Evolutionary conservation across 2,797 vertebrate species (phyloP).

Genomic region (Sebastes aleutianus): DNA sequence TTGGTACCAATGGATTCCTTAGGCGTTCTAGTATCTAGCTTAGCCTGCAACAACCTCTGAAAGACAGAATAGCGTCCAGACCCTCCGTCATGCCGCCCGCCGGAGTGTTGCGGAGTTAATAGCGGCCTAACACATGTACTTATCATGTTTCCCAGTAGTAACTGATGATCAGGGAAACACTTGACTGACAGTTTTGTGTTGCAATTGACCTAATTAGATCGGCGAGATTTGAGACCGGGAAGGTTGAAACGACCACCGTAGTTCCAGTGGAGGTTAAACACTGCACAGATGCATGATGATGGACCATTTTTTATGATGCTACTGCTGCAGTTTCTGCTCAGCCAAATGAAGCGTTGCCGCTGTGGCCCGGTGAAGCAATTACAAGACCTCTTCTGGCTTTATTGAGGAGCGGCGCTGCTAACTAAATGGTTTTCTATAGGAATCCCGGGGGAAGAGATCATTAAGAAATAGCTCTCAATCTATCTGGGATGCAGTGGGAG

Average conservation of each 20-base stretch:
- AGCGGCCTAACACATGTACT: neutral
- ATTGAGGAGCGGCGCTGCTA: constrained; percentile 53
- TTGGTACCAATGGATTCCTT: no score
- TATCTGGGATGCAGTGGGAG: constrained; percentile 45
- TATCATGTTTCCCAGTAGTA: neutral
- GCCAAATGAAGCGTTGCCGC: constrained; percentile 51
- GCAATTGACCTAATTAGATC: constrained; percentile 10
- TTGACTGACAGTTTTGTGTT: constrained; percentile 21
- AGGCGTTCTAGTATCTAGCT: no score
- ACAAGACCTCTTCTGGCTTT: constrained; percentile 62
- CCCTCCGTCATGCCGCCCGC: no score
- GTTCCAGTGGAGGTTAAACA: constrained; percentile 47
- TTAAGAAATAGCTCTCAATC: constrained; percentile 65
- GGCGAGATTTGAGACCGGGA: neutral
- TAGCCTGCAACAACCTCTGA: no score
- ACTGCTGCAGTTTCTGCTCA: constrained; percentile 31
- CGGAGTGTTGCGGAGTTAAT: neutral
- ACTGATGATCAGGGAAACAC: constrained; percentile 9
- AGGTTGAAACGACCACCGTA: constrained; percentile 10
- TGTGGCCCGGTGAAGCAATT: constrained; percentile 60
- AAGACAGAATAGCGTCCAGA: no score
- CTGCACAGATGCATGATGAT: constrained; percentile 28
- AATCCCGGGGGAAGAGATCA: constrained; percentile 61
- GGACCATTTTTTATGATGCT: constrained; percentile 2
- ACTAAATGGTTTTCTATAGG: constrained; percentile 69